A percentile compares a stretch with the other conserved stretches of the same genome.
Evolutionary conservation across 1,140 invertebrate genomes (phyloP).

Genomic region (Bombus turneri): DNA sequence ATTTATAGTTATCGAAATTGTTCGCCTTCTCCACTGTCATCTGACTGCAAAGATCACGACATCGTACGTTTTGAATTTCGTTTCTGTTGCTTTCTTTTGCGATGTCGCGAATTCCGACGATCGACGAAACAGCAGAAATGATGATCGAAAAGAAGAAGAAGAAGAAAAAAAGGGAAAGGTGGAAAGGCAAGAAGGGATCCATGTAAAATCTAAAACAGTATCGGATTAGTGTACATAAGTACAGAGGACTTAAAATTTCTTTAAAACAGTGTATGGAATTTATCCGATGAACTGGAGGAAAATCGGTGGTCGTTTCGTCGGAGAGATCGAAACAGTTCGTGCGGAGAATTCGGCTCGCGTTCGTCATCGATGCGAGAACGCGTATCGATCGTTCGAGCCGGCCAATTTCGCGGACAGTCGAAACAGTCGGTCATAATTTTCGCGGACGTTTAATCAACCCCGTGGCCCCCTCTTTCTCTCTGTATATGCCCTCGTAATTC

Average conservation of each 20-base stretch:
- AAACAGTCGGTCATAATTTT: conserved; percentile 62
- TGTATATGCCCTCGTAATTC: conserved; percentile 41
- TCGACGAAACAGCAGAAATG: no score
- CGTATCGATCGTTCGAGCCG: not conserved
- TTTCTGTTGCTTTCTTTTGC: no score
- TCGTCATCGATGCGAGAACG: not conserved
- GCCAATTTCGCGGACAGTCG: conserved; percentile 26
- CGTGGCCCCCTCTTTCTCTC: not conserved
- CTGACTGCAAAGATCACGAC: not conserved
- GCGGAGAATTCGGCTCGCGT: not conserved
- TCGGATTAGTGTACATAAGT: no score
- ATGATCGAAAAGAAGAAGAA: no score
- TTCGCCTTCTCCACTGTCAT: not conserved
- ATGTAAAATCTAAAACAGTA: no score
- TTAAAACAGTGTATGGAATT: not conserved
- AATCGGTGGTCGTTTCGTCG: not conserved
- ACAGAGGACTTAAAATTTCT: not conserved
- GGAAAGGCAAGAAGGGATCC: no score
- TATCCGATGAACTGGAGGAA: not conserved
- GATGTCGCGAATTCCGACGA: no score
- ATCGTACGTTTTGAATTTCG: no score
- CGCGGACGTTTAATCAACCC: conserved; percentile 62
- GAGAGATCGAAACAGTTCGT: not conserved
- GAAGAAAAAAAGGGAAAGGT: no score
- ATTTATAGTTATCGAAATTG: not conserved